A percentile compares a stretch with the other conserved stretches of the same genome.
Conservation (phyloP, 2,888 invertebrate genomes). For the Steinernema scapterisci region DNA sequence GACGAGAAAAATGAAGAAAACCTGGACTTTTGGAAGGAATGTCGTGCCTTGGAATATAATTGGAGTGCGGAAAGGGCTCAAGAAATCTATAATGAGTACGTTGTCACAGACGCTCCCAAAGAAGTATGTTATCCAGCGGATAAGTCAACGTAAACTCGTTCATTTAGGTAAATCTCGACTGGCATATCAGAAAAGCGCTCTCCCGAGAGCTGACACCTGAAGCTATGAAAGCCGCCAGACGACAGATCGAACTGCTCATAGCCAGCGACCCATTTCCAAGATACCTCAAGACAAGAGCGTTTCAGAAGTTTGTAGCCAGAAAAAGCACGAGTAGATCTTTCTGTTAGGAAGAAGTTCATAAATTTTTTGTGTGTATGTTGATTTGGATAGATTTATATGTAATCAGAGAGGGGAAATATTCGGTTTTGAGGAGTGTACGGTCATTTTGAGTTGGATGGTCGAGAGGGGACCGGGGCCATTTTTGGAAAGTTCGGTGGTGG, state of each 20-base stretch:
- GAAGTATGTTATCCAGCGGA: not conserved
- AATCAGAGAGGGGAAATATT: too few relatives aligned
- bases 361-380: too few relatives aligned
- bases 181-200: not conserved
- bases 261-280: conserved; percentile 2
- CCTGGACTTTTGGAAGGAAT: conserved; percentile 18
- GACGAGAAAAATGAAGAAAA: conserved; percentile 28
- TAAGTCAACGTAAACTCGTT: not conserved
- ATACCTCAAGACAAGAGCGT: not conserved
- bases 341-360: too few relatives aligned
- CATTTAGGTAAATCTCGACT: conserved; percentile 22
- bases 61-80: not conserved
- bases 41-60: not conserved
- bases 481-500: too few relatives aligned
- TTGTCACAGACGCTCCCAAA: not conserved
- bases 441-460: too few relatives aligned
- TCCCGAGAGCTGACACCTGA: not conserved
- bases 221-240: not conserved
- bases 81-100: not conserved
- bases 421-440: too few relatives aligned
- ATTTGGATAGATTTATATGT: too few relatives aligned
- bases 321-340: not conserved
- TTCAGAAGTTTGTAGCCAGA: not conserved
- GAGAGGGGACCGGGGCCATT: too few relatives aligned
- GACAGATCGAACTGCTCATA: not conserved